A percentile compares a stretch with the other conserved stretches of the same genome.
phyloP scores from a whole-genome alignment of 2,797 vertebrate genomes.

The Hozukius guyotensis region DNA sequence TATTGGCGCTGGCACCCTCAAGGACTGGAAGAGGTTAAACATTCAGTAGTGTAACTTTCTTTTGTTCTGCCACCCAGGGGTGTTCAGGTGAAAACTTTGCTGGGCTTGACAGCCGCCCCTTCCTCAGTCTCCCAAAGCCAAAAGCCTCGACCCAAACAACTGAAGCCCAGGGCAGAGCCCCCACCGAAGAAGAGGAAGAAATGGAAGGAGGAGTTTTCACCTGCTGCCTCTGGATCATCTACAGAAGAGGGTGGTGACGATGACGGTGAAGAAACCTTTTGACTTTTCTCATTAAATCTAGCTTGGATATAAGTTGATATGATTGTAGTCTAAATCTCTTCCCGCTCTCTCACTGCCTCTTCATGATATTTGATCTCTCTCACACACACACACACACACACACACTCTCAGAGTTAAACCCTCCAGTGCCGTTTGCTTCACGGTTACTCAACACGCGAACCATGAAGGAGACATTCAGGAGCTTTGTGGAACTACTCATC shows the following conservation, averaged over 20 bases:
- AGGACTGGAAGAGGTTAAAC: too few species aligned
- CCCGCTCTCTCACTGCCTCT: neutral
- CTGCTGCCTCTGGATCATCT: slow-evolving; percentile 89
- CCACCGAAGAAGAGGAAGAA: slow-evolving; percentile 98
- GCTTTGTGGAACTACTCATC: slow-evolving; percentile 96
- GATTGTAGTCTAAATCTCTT: neutral
- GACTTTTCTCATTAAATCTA: neutral
- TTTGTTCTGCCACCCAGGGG: slow-evolving; percentile 68
- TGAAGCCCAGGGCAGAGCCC: slow-evolving; percentile 92
- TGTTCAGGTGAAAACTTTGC: slow-evolving; percentile 82
- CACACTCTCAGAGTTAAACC: slow-evolving; percentile 82
- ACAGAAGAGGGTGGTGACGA: slow-evolving; percentile 90
- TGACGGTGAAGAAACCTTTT: slow-evolving; percentile 84
- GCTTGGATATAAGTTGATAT: neutral
- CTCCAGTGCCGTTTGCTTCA: slow-evolving; percentile 87
- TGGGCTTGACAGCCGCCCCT: slow-evolving; percentile 82
- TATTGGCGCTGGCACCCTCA: too few species aligned
- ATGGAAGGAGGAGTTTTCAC: slow-evolving; percentile 95
- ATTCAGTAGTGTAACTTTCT: neutral
- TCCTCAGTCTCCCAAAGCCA: slow-evolving; percentile 67
- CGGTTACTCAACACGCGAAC: slow-evolving; percentile 94
- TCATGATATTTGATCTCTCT: neutral
- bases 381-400: too few species aligned
- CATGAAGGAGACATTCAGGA: slow-evolving; percentile 98
- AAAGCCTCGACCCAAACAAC: slow-evolving; percentile 92